Evolutionary conservation across 1,140 invertebrate species (phyloP), one percentile per base, ranked within the genome.

Genomic region (Dendroctonus ponderosae): DNA sequence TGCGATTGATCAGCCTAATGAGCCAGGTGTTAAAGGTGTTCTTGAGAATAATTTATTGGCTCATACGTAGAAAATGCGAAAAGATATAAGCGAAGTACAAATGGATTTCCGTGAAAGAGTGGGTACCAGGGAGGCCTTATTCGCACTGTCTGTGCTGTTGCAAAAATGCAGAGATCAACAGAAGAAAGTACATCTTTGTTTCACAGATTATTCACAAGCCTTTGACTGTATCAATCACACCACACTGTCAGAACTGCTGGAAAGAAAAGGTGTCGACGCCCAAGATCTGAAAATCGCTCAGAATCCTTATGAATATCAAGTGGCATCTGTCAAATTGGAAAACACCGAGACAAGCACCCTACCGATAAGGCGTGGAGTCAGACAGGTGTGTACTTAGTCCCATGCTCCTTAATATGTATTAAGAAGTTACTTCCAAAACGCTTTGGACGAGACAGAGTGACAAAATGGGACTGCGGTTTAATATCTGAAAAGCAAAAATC

Each of bases 1-100:
- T 54, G 9, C 7, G 12, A 54, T 38, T 54, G 7, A 51, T 51
- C 15, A 14, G 50, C 15, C 15, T 51, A 51, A 51, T 51, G 50
- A 51, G 50, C 15, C 50, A n/a, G 9, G 50, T 51, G 50, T 15
- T 51, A 15, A 51, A 51, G 15, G 50, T 51, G 50, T 51, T 51
- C 52, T 40, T 54, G 15, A 54, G 40, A 39, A 54, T 54, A 9
- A 54, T 54, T 54, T 38, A 54, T 40, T 11, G 15, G 38, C 52
- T 15, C 38, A 54, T 54, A 26, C 38, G 14, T 40, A 54, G 12
- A 8, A 54, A 54, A 39, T 26, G 52, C 38, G 38, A 54, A 12
- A 40, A 7, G 14, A 54, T 15, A 14, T 51, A 9, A 54, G 15
- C 38, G 52, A 54, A 54, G 7, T 40, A 38, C 52, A 54, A 26